These are phyloP conservation scores for Camponotus floridanus DNA, from an alignment of 1,140 invertebrate genomes.

Conservation along the genomic window DNA sequence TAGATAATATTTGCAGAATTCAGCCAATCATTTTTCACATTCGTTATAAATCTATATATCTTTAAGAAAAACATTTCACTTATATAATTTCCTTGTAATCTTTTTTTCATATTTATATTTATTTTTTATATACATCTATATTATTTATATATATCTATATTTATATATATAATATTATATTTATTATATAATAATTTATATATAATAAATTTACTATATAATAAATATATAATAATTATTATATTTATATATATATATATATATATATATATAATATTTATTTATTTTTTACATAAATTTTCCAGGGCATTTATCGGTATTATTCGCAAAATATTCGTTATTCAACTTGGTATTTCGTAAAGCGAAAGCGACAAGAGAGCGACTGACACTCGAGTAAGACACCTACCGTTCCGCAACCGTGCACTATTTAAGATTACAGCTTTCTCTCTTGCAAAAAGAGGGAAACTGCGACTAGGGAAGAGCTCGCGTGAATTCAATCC, in stretches of 20 bases:
- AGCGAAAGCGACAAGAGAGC: neutral
- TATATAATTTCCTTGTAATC: neutral
- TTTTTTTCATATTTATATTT: constrained; percentile 15
- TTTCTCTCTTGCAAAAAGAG: constrained; percentile 33
- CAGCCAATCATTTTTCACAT: neutral
- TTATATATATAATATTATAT: no score
- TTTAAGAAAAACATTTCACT: neutral
- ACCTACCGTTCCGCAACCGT: constrained; percentile 26
- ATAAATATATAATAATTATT: no score
- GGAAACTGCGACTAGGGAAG: constrained; percentile 6
- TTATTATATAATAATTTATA: no score
- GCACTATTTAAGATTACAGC: constrained; percentile 70
- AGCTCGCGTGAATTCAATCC: constrained; percentile 73
- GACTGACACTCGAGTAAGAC: neutral
- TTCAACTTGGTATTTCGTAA: constrained; percentile 55
- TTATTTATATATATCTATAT: no score
- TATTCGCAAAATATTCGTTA: constrained; percentile 61
- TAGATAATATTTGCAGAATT: neutral
- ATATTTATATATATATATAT: no score
- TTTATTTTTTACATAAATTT: constrained; percentile 16
- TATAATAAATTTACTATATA: no score
- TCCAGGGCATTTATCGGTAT: constrained; percentile 41
- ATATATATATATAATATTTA: no score
- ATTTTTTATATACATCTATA: neutral
- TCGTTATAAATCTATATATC: neutral